These are phyloP conservation scores for Nothocercus julius DNA, from an alignment of 2,113 vertebrate genomes.

Conservation along the genomic window DNA sequence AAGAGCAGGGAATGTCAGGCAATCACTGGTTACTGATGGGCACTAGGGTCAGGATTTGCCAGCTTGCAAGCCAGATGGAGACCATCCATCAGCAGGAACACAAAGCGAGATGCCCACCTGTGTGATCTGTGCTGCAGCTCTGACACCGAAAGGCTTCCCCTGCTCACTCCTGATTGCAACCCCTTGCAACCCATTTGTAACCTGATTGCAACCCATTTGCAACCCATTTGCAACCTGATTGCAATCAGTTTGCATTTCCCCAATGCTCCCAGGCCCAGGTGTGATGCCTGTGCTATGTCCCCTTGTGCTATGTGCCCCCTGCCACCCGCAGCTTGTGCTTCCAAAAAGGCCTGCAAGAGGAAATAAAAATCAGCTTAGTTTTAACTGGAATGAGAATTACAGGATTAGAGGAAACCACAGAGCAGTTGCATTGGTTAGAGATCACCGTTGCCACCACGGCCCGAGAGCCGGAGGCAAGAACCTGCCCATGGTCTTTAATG, in stretches of 20 bases:
- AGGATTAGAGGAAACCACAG: not conserved
- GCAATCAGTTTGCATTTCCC: too few relatives aligned
- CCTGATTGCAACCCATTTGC: too few relatives aligned
- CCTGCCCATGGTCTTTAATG: not conserved
- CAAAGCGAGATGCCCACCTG: not conserved
- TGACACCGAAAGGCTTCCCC: fast-evolving
- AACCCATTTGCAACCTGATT: too few relatives aligned
- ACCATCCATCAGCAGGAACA: not conserved
- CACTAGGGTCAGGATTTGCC: not conserved
- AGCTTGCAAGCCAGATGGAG: fast-evolving
- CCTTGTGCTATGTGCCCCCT: too few relatives aligned
- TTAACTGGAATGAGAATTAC: not conserved
- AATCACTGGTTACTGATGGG: fast-evolving
- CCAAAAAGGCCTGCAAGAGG: too few relatives aligned
- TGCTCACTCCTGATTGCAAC: too few relatives aligned
- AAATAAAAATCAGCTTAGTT: not conserved
- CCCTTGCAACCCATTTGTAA: too few relatives aligned
- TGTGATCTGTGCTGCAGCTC: not conserved
- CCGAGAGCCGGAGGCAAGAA: not conserved
- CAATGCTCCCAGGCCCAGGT: not conserved
- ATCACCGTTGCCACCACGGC: not conserved
- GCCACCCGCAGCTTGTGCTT: too few relatives aligned
- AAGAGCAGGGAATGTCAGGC: not conserved
- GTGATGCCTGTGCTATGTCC: fast-evolving
- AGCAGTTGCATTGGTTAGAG: not conserved